A percentile compares a stretch with the other conserved stretches of the same genome.
These are phyloP conservation scores for Garrulus glandarius DNA, from an alignment of 2,797 vertebrate species.

Conservation along the genomic window DNA sequence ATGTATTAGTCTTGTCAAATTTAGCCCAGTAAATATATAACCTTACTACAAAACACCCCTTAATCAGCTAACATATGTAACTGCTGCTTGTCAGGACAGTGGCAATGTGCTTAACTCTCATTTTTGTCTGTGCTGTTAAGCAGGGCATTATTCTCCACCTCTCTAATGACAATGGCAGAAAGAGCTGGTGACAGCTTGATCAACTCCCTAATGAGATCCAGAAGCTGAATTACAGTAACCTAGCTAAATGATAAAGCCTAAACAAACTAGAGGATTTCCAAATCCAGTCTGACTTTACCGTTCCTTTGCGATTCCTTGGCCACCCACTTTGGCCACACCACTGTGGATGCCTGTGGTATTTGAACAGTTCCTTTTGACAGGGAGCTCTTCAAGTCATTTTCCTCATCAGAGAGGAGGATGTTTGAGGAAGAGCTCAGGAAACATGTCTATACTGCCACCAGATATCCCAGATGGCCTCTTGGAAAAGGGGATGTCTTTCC, in stretches of 20 bases:
- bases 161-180: background rate
- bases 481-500: background rate
- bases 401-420: background rate
- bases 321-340: background rate
- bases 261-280: background rate
- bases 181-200: background rate
- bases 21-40: background rate
- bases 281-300: background rate
- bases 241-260: background rate
- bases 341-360: background rate
- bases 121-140: background rate
- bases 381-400: background rate
- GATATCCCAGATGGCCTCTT: background rate
- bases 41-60: background rate
- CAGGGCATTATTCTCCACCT: background rate
- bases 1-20: background rate
- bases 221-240: background rate
- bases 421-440: background rate
- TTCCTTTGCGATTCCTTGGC: background rate
- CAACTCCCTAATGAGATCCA: background rate
- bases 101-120: background rate
- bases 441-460: background rate
- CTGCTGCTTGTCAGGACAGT: conserved; percentile 16
- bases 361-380: background rate
- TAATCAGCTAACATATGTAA: conserved; percentile 3